Conservation (phyloP, 2,797 vertebrate species). For the Paedocypris micromegethes region DNA sequence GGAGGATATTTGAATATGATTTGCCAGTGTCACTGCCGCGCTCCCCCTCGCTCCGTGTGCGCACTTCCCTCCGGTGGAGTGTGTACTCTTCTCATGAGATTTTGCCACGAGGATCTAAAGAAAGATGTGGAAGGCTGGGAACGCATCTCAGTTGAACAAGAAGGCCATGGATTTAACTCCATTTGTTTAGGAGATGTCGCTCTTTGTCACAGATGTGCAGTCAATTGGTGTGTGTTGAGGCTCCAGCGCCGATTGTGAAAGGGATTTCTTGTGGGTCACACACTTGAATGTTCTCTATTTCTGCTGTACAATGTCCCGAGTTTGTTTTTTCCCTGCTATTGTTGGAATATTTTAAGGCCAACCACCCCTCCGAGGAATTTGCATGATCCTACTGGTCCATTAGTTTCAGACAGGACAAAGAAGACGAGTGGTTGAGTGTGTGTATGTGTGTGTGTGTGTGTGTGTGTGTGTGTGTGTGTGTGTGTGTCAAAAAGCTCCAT, state of each 20-base stretch:
- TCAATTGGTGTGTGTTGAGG: background rate
- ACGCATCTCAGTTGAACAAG: conserved; percentile 31
- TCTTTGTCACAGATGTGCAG: conserved; percentile 5
- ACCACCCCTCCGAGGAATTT: conserved; percentile 37
- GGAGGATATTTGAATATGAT: conserved; percentile 86
- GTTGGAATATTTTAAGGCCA: conserved; percentile 30
- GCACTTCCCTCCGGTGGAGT: conserved; percentile 41
- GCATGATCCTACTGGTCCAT: conserved; percentile 44
- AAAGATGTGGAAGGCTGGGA: conserved; percentile 44
- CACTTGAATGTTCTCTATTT: background rate
- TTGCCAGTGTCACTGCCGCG: conserved; percentile 65
- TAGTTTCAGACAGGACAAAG: conserved; percentile 37
- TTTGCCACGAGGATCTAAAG: conserved; percentile 45
- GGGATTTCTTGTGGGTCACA: background rate
- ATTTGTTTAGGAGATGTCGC: conserved; percentile 21
- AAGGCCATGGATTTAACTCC: background rate
- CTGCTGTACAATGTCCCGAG: background rate
- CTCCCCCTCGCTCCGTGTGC: conserved; percentile 32
- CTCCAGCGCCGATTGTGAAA: background rate
- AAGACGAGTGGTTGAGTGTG: conserved; percentile 5
- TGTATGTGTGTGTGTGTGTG: conserved; percentile 24
- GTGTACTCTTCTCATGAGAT: conserved; percentile 38
- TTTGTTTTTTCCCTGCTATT: conserved; percentile 18
- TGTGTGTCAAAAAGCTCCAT: conserved; percentile 7
- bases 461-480: conserved; percentile 34